Evolutionary conservation across 2,797 vertebrate genomes (phyloP).

Genomic region (Acanthis flammea): DNA sequence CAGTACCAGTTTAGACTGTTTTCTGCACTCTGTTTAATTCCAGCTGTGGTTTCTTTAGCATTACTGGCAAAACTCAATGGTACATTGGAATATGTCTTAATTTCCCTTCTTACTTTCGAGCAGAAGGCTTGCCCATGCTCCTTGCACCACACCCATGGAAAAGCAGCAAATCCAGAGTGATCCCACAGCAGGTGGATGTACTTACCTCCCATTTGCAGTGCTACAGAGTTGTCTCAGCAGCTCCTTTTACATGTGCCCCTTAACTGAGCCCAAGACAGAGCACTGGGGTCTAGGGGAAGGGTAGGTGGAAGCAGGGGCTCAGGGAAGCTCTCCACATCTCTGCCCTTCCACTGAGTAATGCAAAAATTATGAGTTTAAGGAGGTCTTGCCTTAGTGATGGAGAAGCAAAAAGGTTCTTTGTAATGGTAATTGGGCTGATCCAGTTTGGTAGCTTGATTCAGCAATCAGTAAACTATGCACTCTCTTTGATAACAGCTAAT

Average conservation of each 20-base stretch:
- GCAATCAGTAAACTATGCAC: neutral
- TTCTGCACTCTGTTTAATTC: neutral
- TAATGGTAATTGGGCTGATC: neutral
- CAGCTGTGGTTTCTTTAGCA: neutral
- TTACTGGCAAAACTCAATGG: neutral
- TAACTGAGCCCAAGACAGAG: neutral
- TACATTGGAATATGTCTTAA: neutral
- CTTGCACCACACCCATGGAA: rapidly evolving
- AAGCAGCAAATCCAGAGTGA: neutral
- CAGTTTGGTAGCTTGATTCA: neutral
- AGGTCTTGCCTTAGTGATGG: neutral
- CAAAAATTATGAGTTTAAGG: neutral
- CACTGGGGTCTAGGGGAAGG: neutral
- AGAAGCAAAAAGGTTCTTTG: neutral
- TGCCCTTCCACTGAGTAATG: neutral
- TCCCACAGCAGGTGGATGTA: rapidly evolving
- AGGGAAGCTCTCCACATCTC: neutral
- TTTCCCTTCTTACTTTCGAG: neutral
- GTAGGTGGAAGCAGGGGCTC: neutral
- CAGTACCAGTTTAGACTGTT: neutral
- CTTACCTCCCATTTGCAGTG: neutral
- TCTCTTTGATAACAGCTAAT: neutral
- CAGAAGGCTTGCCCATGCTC: neutral
- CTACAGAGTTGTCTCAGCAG: neutral
- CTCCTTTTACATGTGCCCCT: neutral